Evolutionary conservation across 2,797 vertebrate species (phyloP), one percentile per base, ranked within the genome.

Genomic region (Hybognathus amarus): DNA sequence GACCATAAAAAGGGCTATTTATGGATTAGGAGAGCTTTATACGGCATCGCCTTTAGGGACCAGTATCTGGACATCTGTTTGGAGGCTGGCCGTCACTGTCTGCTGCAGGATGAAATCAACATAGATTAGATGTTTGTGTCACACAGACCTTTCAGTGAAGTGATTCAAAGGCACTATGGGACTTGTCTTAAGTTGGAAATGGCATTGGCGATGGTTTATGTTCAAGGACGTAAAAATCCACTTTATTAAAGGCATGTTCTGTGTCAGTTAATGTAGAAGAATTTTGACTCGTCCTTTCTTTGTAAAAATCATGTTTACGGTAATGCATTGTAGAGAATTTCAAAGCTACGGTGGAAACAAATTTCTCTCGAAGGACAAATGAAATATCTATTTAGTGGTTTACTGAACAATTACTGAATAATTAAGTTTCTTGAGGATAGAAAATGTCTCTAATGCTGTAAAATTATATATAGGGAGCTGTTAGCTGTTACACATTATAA

Each of bases 21-120:
- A 75, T 82, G 80, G 71, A 82, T 82, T 75, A 67, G 71, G 47
- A 82, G 71, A 40, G 42, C 70, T 82, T 54, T 66, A 54, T 75
- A 82, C 5, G 33, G 59, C 22, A 50, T 54, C 1, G 71, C 80
- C 80, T 82, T 75, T 64, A 67, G 80, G 80, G 61, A 75, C 15
- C 80, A 82, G 70, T 75, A 67, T 75, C 61, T 75, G 80, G 80
- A 75, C 80, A 82, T 75, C 80, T 75, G 70, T 66, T 74, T 82
- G 71, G 68, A 82, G 70, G 61, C 80, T 61, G 52, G 70, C 80
- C 45, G 61, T 82, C 80, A 75, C 45, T 64, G 80, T 82, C 80
- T 74, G 45, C 71, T 52, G 17, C 45, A 75, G 69, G 59, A 47
- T 54, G 45, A 54, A 74, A 82, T 73, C 69, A 64, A 45, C 79